Percentiles rank a stretch among this genome's conserved stretches.
Conservation (phyloP, 2,113 vertebrate genomes). For the Anhinga anhinga region DNA sequence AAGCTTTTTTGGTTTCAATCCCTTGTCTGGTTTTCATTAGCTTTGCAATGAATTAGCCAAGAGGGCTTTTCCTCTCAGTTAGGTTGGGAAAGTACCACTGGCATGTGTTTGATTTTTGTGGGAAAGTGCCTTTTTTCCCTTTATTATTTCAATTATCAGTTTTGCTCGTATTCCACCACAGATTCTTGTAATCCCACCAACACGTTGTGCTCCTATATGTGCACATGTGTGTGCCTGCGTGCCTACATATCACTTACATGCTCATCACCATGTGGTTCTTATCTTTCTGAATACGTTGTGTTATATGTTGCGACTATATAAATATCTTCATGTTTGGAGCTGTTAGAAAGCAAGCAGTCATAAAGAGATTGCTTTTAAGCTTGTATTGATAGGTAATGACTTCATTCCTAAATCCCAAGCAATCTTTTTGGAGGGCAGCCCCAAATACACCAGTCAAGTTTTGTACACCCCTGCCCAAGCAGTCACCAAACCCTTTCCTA, state of each 20-base stretch:
- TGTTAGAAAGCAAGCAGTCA: background rate
- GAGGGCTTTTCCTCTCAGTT: constrained; percentile 65
- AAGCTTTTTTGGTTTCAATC: constrained; percentile 67
- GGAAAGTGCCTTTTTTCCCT: constrained; percentile 11
- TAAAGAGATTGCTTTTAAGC: background rate
- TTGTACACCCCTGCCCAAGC: background rate
- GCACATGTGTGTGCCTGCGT: background rate
- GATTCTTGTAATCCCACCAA: background rate
- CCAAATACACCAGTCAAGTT: background rate
- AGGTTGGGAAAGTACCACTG: constrained; percentile 55
- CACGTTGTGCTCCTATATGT: background rate
- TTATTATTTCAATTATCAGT: constrained; percentile 10
- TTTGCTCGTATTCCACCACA: background rate
- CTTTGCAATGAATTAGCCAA: constrained; percentile 67
- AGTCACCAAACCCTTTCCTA: background rate
- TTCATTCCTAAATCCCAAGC: background rate
- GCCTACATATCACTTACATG: background rate
- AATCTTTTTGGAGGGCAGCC: background rate
- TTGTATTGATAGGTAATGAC: background rate
- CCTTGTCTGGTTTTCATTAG: constrained; percentile 76
- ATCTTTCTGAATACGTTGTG: background rate
- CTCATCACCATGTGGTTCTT: background rate
- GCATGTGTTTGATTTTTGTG: constrained; percentile 41
- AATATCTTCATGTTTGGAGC: background rate
- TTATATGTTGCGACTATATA: background rate